Percentiles rank a stretch among this genome's conserved stretches.
Evolutionary conservation across 2,888 invertebrate genomes (phyloP).

Genomic region (Drosophila cognata): DNA sequence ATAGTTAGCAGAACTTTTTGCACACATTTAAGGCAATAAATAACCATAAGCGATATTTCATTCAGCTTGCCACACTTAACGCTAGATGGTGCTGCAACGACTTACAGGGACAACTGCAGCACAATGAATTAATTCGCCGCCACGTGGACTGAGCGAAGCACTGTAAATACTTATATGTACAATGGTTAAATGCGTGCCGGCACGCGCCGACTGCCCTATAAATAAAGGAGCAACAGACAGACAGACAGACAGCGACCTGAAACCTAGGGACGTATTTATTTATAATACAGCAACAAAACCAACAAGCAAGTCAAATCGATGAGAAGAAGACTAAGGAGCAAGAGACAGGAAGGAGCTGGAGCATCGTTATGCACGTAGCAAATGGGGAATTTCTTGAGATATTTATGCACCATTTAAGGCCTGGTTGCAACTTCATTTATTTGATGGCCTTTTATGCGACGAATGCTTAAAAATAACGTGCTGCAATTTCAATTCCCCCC

Average conservation of each 20-base stretch:
- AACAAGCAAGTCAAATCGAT: not conserved
- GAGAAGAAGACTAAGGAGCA: not conserved
- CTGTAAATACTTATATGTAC: constrained; percentile 13
- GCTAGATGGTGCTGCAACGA: not conserved
- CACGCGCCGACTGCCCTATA: constrained; percentile 76
- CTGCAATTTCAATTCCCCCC: constrained; percentile 20
- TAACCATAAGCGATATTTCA: constrained; percentile 73
- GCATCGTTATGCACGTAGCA: constrained; percentile 64
- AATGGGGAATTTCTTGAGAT: constrained; percentile 62
- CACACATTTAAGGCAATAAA: constrained; percentile 54
- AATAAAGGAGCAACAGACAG: constrained; percentile 49
- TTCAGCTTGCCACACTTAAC: constrained; percentile 61
- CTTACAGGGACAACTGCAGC: constrained; percentile 12
- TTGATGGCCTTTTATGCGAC: constrained; percentile 64
- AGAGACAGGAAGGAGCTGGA: constrained; percentile 13
- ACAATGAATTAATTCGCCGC: constrained; percentile 63
- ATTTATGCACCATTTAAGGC: constrained; percentile 69
- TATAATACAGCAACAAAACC: constrained; percentile 15
- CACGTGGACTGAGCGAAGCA: constrained; percentile 51
- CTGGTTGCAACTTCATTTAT: constrained; percentile 74
- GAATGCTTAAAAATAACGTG: constrained; percentile 48
- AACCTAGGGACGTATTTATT: constrained; percentile 38
- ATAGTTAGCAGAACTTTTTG: constrained; percentile 61
- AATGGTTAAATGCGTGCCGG: constrained; percentile 50
- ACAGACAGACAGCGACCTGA: constrained; percentile 22